Conservation (phyloP, 2,888 invertebrate species). For the Perizoma affinitatum region DNA sequence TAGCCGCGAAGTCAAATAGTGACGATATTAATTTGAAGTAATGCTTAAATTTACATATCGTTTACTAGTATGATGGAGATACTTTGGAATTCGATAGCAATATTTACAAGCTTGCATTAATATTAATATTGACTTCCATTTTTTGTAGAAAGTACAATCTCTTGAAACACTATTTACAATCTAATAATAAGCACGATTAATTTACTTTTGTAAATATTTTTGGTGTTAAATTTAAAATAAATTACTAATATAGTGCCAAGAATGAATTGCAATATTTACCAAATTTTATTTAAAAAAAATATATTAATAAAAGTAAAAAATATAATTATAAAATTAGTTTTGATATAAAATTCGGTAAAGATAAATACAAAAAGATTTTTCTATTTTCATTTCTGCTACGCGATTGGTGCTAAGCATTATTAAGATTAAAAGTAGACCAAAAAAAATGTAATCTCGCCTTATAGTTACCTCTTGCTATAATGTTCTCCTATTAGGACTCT, state of each 20-base stretch:
- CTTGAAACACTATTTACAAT: slow-evolving; percentile 29
- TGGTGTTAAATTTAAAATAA: slow-evolving; percentile 22
- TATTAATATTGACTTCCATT: slow-evolving; percentile 32
- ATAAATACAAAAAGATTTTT: slow-evolving; percentile 42
- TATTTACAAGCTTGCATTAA: slow-evolving; percentile 27
- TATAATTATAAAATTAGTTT: slow-evolving; percentile 10
- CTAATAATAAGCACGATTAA: slow-evolving; percentile 30
- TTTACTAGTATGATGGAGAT: neutral
- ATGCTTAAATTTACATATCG: neutral
- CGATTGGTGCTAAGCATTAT: slow-evolving; percentile 60
- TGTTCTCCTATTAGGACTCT: slow-evolving; percentile 22
- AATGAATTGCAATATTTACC: slow-evolving; percentile 25
- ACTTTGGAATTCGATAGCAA: slow-evolving; percentile 8
- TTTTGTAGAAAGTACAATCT: slow-evolving; percentile 23
- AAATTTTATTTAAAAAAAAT: slow-evolving; percentile 19
- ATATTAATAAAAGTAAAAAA: neutral
- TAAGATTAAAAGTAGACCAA: slow-evolving; percentile 50
- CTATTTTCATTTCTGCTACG: slow-evolving; percentile 52
- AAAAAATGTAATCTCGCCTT: slow-evolving; percentile 52
- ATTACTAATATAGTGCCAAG: slow-evolving; percentile 47
- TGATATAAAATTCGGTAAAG: slow-evolving; percentile 30
- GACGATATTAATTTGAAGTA: no score
- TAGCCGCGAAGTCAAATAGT: no score
- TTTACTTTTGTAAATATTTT: slow-evolving; percentile 32
- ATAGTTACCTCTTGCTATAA: slow-evolving; percentile 52